phyloP scores from a whole-genome alignment of 2,888 invertebrate species.

The Clanis bilineata region DNA sequence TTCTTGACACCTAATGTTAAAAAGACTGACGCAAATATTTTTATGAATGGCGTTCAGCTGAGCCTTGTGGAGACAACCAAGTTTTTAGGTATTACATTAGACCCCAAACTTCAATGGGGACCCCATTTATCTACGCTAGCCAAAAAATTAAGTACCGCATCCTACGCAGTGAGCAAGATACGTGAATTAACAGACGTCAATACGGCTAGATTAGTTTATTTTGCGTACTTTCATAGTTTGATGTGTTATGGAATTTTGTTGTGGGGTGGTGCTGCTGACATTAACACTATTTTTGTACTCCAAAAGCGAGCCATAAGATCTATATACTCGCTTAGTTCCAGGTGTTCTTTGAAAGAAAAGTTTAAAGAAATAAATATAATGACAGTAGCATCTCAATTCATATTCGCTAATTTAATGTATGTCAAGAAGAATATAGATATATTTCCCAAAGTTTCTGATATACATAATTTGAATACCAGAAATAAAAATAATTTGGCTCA shows the following conservation, averaged over 20 bases:
- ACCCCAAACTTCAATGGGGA: no score
- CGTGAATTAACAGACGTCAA: not conserved
- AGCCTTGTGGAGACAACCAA: no score
- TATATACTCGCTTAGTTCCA: not conserved
- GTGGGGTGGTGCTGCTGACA: not conserved
- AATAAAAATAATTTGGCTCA: not conserved
- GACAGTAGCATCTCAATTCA: not conserved
- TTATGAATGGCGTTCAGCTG: no score
- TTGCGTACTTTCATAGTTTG: not conserved
- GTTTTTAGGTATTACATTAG: no score
- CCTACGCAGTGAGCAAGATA: not conserved
- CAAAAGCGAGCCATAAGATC: not conserved
- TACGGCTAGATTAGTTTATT: not conserved
- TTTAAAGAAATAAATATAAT: not conserved
- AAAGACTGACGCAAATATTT: no score
- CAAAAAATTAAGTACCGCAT: not conserved
- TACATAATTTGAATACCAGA: no score
- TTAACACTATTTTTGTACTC: not conserved
- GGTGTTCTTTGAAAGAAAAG: not conserved
- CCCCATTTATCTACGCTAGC: no score
- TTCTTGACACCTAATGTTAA: no score
- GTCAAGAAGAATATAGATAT: no score
- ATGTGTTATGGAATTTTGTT: not conserved
- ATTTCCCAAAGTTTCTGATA: no score
- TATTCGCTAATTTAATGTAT: no score